Percentiles rank a stretch among this genome's conserved stretches.
phyloP scores from a whole-genome alignment of 2,888 invertebrate species.

The Oscheius sp. region DNA sequence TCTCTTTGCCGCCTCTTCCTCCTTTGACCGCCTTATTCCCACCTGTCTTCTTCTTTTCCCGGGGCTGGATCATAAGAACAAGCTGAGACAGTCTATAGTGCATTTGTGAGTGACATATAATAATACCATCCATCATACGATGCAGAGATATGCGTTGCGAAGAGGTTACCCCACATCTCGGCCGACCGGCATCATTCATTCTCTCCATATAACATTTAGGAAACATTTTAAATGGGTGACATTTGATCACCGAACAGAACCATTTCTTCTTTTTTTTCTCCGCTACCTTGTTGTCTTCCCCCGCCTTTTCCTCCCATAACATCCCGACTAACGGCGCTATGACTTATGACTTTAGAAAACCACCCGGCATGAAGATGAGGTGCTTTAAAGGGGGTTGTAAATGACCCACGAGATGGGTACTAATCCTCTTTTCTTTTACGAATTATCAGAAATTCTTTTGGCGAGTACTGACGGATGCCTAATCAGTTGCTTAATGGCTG shows the following conservation, averaged over 20 bases:
- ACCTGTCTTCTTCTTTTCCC: too few relatives aligned
- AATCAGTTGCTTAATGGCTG: constrained; percentile 32
- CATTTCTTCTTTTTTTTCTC: too few relatives aligned
- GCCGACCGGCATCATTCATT: too few relatives aligned
- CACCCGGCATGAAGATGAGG: constrained; percentile 1
- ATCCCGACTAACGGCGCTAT: neutral
- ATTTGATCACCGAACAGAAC: too few relatives aligned
- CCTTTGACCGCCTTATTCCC: neutral
- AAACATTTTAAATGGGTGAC: too few relatives aligned
- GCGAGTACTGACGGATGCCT: constrained; percentile 19
- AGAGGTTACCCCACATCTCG: too few relatives aligned
- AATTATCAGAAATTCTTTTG: neutral
- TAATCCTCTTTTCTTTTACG: neutral
- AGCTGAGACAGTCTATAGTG: too few relatives aligned
- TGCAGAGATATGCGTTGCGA: too few relatives aligned
- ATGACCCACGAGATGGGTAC: neutral
- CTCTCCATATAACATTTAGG: too few relatives aligned
- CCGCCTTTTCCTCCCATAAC: neutral
- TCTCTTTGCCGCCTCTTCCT: neutral
- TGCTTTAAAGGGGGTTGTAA: constrained; percentile 17
- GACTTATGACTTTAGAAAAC: constrained; percentile 6
- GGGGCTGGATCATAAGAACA: too few relatives aligned
- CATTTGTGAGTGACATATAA: too few relatives aligned
- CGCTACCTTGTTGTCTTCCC: neutral
- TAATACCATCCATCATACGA: too few relatives aligned